Base-by-base conservation (phyloP, 2,888 invertebrate genomes). In the Epistrophella euchroma region DNA sequence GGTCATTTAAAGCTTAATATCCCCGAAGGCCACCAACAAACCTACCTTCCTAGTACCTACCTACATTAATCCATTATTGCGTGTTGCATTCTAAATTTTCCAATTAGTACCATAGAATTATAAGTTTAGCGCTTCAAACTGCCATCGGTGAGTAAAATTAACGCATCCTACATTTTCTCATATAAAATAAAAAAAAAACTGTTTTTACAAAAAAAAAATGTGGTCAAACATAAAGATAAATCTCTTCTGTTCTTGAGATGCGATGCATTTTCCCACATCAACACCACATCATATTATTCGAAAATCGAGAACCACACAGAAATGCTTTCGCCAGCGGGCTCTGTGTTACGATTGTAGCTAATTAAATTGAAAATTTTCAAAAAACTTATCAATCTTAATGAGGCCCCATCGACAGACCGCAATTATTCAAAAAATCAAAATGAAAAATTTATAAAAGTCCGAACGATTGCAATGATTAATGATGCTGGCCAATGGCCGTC, bases 331-430 rank as follows among this genome's bases (percentile, higher is more conserved):
- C 90, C 91, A 90, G 89, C 90, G 90, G 91, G 89, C 89, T 45
- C 17, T 15, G 32, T 90, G 90, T 90, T 91, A 90, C 90, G 89
- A 90, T 91, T 91, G 90, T 89, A 90, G 90, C 90, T 91, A 91
- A 91, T 91, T 91, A 91, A 91, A 91, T 91, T 91, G 91, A 90
- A 91, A 91, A 90, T 91, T 90, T 90, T 91, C 89, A 89, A 88
- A 90, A 90, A 90, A 90, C 91, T 91, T 91, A 91, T 91, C 90
- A 91, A 91, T 91, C 91, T 91, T 91, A 83, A 87, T 87, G 87
- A 87, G 86, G 83, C 87, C 62, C 83, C 87, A 87, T 87, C 87
- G 87, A 87, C 87, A 87, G 87, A 83, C 68, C 82, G 87, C 87
- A 87, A 87, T 87, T 87, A 86, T 86, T 86, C 86, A 86, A 81